A percentile compares a stretch with the other conserved stretches of the same genome.
These are phyloP conservation scores for Microplitis manilae DNA, from an alignment of 2,888 invertebrate species.

Conservation along the genomic window DNA sequence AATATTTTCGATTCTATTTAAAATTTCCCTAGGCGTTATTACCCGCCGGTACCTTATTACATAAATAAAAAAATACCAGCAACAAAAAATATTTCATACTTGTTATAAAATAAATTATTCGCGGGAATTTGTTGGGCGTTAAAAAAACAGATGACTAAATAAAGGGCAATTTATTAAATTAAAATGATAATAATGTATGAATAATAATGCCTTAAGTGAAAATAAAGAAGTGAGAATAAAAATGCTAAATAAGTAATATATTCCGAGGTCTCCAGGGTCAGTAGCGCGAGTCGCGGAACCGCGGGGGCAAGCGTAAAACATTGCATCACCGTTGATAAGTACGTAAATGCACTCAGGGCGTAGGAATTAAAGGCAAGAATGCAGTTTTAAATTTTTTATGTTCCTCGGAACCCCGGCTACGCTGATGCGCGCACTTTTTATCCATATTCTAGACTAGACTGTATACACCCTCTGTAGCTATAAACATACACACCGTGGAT, in stretches of 20 bases:
- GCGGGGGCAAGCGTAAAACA: not conserved
- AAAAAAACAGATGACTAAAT: no score
- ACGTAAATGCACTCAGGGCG: constrained; percentile 18
- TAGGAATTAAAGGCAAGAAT: constrained; percentile 29
- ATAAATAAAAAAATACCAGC: no score
- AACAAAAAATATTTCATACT: no score
- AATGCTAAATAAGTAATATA: not conserved
- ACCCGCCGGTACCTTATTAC: no score
- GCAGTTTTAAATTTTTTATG: constrained; percentile 31
- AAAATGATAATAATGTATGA: not conserved
- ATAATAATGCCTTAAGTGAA: not conserved
- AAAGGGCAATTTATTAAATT: not conserved
- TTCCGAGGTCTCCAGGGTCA: not conserved
- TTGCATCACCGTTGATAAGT: constrained; percentile 14
- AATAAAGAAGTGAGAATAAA: not conserved
- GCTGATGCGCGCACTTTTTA: not conserved
- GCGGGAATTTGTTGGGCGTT: no score
- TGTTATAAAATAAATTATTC: no score
- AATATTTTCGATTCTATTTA: no score
- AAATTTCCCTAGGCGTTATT: no score
- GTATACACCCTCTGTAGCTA: not conserved
- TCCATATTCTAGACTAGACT: not conserved
- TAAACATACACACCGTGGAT: not conserved
- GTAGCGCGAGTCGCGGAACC: not conserved
- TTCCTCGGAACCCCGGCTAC: not conserved